These are phyloP conservation scores for Sebastes melanostomus DNA, from an alignment of 2,797 vertebrate genomes.

Conservation along the genomic window DNA sequence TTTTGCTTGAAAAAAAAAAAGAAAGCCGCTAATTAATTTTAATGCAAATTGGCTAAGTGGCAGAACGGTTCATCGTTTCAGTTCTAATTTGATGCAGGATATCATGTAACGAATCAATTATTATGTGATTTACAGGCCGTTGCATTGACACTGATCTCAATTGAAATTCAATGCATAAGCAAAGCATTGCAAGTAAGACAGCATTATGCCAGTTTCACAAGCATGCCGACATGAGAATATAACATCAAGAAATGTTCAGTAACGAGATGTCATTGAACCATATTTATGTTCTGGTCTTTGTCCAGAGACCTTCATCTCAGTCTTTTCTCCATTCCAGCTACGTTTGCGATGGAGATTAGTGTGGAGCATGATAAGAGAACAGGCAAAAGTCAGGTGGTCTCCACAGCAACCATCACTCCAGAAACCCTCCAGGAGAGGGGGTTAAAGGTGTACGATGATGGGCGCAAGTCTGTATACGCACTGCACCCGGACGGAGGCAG, in stretches of 20 bases:
- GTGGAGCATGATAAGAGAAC: conserved; percentile 92
- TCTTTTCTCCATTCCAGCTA: conserved; percentile 79
- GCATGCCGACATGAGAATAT: no score
- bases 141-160: neutral
- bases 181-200: neutral
- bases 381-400: conserved; percentile 90
- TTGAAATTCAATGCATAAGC: neutral
- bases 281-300: neutral
- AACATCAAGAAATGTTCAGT: neutral
- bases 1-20: neutral
- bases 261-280: neutral
- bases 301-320: neutral
- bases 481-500: conserved; percentile 71
- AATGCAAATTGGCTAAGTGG: neutral
- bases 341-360: conserved; percentile 95
- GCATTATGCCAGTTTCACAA: neutral
- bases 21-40: neutral
- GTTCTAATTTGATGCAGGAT: neutral
- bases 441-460: conserved; percentile 93
- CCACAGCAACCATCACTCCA: conserved; percentile 86
- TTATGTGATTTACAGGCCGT: neutral
- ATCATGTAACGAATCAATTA: neutral
- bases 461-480: conserved; percentile 89
- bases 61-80: neutral
- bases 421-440: conserved; percentile 84